Evolutionary conservation across 2,888 invertebrate genomes (phyloP), one percentile per base, ranked within the genome.

Genomic region (Pyrrhosoma nymphula): DNA sequence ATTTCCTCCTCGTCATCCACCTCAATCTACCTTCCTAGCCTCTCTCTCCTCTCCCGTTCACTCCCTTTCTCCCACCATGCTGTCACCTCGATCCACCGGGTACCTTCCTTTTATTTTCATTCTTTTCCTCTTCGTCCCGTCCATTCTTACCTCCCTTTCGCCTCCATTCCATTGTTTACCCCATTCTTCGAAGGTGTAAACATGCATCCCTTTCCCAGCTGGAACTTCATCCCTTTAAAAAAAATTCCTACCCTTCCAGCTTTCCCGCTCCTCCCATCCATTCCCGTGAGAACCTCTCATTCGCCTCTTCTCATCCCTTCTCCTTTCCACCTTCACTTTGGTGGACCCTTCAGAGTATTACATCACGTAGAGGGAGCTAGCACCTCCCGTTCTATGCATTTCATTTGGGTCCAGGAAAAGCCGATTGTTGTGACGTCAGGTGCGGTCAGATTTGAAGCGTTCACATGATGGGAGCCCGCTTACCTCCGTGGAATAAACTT

Each of bases 131-230:
- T n/a, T n/a, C 20, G 69, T 69, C 69, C n/a, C 69, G 26, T n/a
- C n/a, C 69, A 0, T 69, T 69, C 69, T 69, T n/a, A 8, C 69
- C n/a, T 12, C 69, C 69, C 47, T 47, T n/a, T 69, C n/a, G 12
- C 26, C 69, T 69, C 12, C n/a, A 23, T 26, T 56, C 91, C 63
- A 91, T 91, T 91, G 91, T 91, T 91, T 91, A 39, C 63, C 16
- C 63, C 39, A 39, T 39, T 91, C 63, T 91, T 63, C 26, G 26
- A 30, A 91, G 91, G 63, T 47, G 91, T 63, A 91, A 91, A 63
- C 63, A 91, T 60, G 39, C 63, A 23, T n/a, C 91, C 63, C 39
- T 63, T 63, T 91, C 35, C 63, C 91, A 91, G 60, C 60, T 30
- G 18, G 18, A 35, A 0, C 91, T 60, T 60, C 60, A 90, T 39